These are phyloP conservation scores for Drosophila kanekoi DNA, from an alignment of 2,888 invertebrate genomes.

Conservation along the genomic window DNA sequence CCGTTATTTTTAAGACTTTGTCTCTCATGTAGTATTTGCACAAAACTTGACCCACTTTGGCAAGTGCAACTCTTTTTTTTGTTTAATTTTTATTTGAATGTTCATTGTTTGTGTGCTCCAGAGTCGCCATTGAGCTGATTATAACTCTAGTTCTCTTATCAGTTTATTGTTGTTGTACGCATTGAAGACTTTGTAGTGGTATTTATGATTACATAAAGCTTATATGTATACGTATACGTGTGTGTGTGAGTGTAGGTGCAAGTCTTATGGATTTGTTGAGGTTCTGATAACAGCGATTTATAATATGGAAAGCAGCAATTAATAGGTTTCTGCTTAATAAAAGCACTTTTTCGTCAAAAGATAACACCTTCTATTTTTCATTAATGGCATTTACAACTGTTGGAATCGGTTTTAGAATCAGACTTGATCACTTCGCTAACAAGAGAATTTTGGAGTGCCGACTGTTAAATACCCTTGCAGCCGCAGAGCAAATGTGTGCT, in stretches of 20 bases:
- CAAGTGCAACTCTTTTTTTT: slow-evolving; percentile 6
- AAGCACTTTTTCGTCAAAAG: neutral
- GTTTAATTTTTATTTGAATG: neutral
- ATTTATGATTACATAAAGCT: slow-evolving; percentile 18
- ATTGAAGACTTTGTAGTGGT: slow-evolving; percentile 12
- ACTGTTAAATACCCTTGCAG: no score
- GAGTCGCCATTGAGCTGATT: slow-evolving; percentile 24
- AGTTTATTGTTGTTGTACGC: slow-evolving; percentile 13
- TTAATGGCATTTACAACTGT: neutral
- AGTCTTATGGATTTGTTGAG: no score
- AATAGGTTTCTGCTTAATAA: neutral
- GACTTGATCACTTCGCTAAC: no score
- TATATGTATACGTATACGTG: neutral
- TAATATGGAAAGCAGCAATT: neutral
- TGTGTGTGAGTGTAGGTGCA: neutral
- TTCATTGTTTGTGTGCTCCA: slow-evolving; percentile 16
- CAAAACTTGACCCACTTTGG: slow-evolving; percentile 55
- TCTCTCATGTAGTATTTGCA: slow-evolving; percentile 21
- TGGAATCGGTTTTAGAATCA: neutral
- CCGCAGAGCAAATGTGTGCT: no score
- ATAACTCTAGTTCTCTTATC: slow-evolving; percentile 27
- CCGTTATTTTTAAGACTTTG: slow-evolving; percentile 18
- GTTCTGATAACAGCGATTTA: slow-evolving; percentile 1
- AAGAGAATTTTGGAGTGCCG: no score
- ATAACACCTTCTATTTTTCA: neutral